Evolutionary conservation across 2,113 vertebrate species (phyloP).

Genomic region (Ahaetulla prasina): DNA sequence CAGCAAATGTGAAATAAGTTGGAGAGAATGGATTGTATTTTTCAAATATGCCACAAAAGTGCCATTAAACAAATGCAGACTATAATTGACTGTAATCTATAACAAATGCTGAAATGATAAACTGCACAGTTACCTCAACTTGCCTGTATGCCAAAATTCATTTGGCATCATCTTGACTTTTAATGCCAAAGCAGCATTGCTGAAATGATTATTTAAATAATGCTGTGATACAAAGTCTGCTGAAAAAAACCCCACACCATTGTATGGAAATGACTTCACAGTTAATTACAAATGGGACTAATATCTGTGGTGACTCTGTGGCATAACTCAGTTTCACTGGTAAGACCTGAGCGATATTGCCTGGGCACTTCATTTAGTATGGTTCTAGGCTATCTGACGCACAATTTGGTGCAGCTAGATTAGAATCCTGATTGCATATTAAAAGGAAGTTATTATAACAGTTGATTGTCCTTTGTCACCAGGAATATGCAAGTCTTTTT

Average conservation of each 20-base stretch:
- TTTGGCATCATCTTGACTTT: conserved; percentile 17
- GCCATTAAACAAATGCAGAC: conserved; percentile 1
- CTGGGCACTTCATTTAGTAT: not conserved
- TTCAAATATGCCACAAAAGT: not conserved
- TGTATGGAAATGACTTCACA: not conserved
- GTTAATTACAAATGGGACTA: not conserved
- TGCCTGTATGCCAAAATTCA: not conserved
- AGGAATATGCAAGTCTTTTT: not conserved
- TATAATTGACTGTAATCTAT: conserved; percentile 10
- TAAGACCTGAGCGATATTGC: not conserved
- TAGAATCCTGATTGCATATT: not conserved
- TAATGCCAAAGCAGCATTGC: conserved; percentile 3
- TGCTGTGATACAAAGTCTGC: not conserved
- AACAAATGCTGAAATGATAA: conserved; percentile 9
- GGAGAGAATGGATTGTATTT: not conserved
- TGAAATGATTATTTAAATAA: conserved; percentile 16
- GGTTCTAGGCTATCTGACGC: not conserved
- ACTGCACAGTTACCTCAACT: not conserved
- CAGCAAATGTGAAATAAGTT: not conserved
- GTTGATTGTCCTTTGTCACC: not conserved
- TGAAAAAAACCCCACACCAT: not conserved
- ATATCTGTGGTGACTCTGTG: not conserved
- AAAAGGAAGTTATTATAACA: not conserved
- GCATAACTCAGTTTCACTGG: not conserved
- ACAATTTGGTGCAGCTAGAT: not conserved